Evolutionary conservation across 2,113 vertebrate species (phyloP).

Genomic region (Hypocryptadius cinnamomeus): DNA sequence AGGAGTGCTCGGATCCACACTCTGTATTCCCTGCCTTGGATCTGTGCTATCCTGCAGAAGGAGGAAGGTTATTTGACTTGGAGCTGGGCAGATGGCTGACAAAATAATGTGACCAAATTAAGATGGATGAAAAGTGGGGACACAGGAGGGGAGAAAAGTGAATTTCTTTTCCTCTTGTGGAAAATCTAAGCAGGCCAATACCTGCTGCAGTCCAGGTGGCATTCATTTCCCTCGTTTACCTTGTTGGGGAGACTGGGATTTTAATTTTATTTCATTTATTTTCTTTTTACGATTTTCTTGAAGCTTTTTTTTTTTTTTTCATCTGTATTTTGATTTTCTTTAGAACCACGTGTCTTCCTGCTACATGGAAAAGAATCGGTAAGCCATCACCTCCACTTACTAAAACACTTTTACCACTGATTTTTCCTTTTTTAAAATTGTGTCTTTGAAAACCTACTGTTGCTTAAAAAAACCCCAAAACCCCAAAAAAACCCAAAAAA

Average conservation of each 20-base stretch:
- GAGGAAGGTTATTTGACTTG: constrained; percentile 49
- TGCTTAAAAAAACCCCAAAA: neutral
- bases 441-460: neutral
- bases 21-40: neutral
- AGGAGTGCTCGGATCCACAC: neutral
- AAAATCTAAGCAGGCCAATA: constrained; percentile 49
- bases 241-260: constrained; percentile 45
- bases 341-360: constrained; percentile 21
- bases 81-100: constrained; percentile 42
- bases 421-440: neutral
- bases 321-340: constrained; percentile 18
- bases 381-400: constrained; percentile 5
- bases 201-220: constrained; percentile 52
- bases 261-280: constrained; percentile 29
- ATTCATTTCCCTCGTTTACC: constrained; percentile 45
- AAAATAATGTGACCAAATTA: constrained; percentile 53
- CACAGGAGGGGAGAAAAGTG: neutral
- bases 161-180: constrained; percentile 9
- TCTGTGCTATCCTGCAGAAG: neutral
- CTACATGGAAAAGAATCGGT: constrained; percentile 21
- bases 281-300: constrained; percentile 23
- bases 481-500: neutral
- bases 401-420: neutral
- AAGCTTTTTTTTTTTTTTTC: neutral
- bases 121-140: constrained; percentile 48